Percentiles rank a stretch among this genome's conserved stretches.
Evolutionary conservation across 2,113 vertebrate species (phyloP).

Genomic region (Tyrannus savana): DNA sequence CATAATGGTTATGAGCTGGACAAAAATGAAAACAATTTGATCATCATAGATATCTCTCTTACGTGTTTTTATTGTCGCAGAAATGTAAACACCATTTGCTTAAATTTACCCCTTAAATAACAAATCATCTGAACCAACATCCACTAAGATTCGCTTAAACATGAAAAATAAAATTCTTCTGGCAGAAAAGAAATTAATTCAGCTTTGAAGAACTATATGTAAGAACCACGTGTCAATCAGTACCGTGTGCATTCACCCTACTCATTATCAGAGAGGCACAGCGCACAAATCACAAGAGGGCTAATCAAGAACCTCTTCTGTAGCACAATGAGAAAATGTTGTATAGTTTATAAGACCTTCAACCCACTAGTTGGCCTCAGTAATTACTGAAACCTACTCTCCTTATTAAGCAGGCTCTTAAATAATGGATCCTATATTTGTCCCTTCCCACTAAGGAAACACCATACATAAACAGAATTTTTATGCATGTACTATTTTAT

Average conservation of each 20-base stretch:
- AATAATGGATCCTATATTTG: slow-evolving; percentile 54
- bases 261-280: neutral
- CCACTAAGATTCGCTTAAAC: neutral
- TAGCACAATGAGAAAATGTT: slow-evolving; percentile 2
- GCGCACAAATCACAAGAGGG: slow-evolving; percentile 28
- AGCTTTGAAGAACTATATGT: neutral
- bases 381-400: slow-evolving; percentile 63
- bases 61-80: neutral
- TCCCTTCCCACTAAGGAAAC: slow-evolving; percentile 34
- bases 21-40: neutral
- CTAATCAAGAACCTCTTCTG: slow-evolving; percentile 39
- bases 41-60: neutral
- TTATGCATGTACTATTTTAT: slow-evolving; percentile 48
- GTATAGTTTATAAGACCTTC: slow-evolving; percentile 55
- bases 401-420: slow-evolving; percentile 47
- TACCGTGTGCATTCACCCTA: neutral
- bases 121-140: neutral
- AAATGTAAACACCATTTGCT: neutral
- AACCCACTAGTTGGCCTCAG: slow-evolving; percentile 26
- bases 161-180: neutral
- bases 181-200: neutral
- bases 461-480: slow-evolving; percentile 33
- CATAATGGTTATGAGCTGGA: neutral
- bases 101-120: neutral
- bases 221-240: neutral